Base-by-base conservation (phyloP, 2,888 invertebrate species). In the Lithophane ornitopus region DNA sequence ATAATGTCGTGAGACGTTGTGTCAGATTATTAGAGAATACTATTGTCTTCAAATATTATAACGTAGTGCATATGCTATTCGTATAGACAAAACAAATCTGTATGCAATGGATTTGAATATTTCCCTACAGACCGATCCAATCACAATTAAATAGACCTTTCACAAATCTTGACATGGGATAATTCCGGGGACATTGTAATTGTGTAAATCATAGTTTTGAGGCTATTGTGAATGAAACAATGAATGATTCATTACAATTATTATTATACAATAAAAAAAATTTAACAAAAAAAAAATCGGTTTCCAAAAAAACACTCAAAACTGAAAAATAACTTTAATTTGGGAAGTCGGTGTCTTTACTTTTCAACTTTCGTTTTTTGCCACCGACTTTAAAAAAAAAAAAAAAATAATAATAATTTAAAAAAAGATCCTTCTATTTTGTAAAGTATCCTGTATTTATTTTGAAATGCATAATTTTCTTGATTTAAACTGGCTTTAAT, bases 121-220 rank as follows among this genome's bases (percentile, higher is more conserved):
- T 52, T 59, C 26, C 58, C 65, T 44, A 41, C 22, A 56, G 54
- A 44, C 52, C 78, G 14, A 49, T 22, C 56, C 56, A 61, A 63
- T 63, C 41, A 79, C 11, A 79, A 79, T n/a, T n/a, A n/a, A n/a
- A n/a, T 22, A 34, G 34, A 56, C 16, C 49, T 39, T 28, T 41
- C 41, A 16, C 8, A 58, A n/a, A 63, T 63, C 11, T 39, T 49
- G 41, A 74, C 19, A 52, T 52, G 19, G 41, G n/a, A 34, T 52
- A 28, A 72, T 6, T 52, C n/a, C 1, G 12, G 56, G 54, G 34
- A 39, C 22, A 54, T 46, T 54, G 52, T 54, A 58, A 68, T 39
- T 56, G 16, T 26, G n/a, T 12, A 19, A 46, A 75, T 75, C 76
- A 46, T 11, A 26, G 26, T 16, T 61, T 22, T 62, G 44, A 14